Conservation (phyloP, 1,140 invertebrate species). For the Drosophila lowei region DNA sequence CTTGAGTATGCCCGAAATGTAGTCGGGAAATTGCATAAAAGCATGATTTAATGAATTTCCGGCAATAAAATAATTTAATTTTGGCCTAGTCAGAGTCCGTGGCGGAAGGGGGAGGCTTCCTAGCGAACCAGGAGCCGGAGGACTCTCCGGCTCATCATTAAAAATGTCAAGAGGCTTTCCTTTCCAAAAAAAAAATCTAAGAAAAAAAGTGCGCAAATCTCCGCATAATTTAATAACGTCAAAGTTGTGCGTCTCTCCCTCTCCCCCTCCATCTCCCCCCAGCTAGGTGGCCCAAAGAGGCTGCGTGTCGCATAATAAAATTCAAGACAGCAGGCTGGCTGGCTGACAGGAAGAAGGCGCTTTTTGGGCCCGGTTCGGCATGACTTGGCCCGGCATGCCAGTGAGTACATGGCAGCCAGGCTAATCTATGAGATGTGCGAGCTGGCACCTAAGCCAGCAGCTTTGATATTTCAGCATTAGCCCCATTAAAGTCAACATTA, state of each 20-base stretch:
- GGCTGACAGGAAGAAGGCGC: slow-evolving; percentile 26
- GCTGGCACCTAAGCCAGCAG: slow-evolving; percentile 60
- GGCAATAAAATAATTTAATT: slow-evolving; percentile 81
- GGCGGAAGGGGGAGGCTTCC: slow-evolving; percentile 2
- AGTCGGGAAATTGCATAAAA: slow-evolving; percentile 64
- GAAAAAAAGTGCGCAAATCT: slow-evolving; percentile 63
- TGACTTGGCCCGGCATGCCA: slow-evolving; percentile 20
- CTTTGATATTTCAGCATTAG: slow-evolving; percentile 71
- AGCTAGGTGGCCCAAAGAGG: slow-evolving; percentile 41
- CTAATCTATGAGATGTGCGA: slow-evolving; percentile 68
- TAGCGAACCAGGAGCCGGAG: background rate
- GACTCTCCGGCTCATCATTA: slow-evolving; percentile 65
- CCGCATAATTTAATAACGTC: slow-evolving; percentile 78
- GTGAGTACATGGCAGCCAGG: slow-evolving; percentile 48
- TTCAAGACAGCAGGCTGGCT: slow-evolving; percentile 28
- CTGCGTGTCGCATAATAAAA: slow-evolving; percentile 73
- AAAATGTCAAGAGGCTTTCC: slow-evolving; percentile 69
- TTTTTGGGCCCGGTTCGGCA: slow-evolving; percentile 27
- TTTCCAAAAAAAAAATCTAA: slow-evolving; percentile 31
- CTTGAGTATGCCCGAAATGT: slow-evolving; percentile 57
- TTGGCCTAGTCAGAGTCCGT: slow-evolving; percentile 31
- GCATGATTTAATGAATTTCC: slow-evolving; percentile 74
- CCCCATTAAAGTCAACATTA: slow-evolving; percentile 71
- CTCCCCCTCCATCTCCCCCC: slow-evolving; percentile 29
- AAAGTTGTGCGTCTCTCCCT: slow-evolving; percentile 43